phyloP scores from a whole-genome alignment of 1,140 invertebrate genomes.

The Drosophila ohnishii region DNA sequence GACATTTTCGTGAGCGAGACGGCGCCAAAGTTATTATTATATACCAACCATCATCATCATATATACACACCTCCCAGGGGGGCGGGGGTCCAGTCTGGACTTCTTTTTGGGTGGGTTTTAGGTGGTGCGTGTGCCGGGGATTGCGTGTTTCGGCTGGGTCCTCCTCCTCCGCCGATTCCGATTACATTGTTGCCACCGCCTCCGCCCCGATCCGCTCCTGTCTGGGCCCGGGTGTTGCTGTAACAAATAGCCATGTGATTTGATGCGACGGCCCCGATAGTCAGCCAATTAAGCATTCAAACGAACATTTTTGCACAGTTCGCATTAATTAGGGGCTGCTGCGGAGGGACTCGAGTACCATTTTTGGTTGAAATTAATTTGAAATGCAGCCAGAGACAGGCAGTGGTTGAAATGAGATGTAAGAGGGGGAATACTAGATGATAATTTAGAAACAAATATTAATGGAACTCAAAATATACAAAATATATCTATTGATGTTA shows the following conservation, averaged over 20 bases:
- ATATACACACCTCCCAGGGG: conserved; percentile 11
- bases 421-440: too few relatives aligned
- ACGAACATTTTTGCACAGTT: conserved; percentile 77
- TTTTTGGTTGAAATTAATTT: conserved; percentile 44
- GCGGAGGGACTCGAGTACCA: conserved; percentile 18
- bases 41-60: conserved; percentile 21
- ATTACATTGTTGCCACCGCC: conserved; percentile 47
- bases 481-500: too few relatives aligned
- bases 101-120: conserved; percentile 36
- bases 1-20: conserved; percentile 67
- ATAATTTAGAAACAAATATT: too few relatives aligned
- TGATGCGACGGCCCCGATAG: conserved; percentile 78
- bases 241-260: conserved; percentile 81
- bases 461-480: too few relatives aligned
- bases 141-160: conserved; percentile 52
- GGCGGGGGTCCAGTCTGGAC: conserved; percentile 17
- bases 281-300: conserved; percentile 78
- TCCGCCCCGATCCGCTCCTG: conserved; percentile 10
- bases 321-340: conserved; percentile 64
- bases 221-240: conserved; percentile 57
- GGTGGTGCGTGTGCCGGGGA: conserved; percentile 58
- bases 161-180: conserved; percentile 26
- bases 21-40: conserved; percentile 38
- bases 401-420: background rate
- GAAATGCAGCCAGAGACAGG: background rate